A percentile compares a stretch with the other conserved stretches of the same genome.
phyloP scores from a whole-genome alignment of 1,140 invertebrate genomes.

The Rhyacophila brunnea region DNA sequence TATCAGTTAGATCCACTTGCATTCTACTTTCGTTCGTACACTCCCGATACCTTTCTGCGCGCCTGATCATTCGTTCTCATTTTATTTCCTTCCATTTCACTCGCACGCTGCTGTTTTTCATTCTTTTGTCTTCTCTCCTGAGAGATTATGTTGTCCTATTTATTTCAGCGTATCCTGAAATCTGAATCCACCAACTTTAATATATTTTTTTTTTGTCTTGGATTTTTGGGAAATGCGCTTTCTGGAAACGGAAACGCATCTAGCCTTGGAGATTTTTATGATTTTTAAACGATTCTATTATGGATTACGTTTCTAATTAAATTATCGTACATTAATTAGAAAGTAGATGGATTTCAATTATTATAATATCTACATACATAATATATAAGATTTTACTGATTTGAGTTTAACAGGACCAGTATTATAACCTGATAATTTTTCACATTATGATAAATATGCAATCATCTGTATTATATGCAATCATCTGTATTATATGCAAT shows the following conservation, averaged over 20 bases:
- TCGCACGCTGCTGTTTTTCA: background rate
- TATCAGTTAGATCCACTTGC: conserved; percentile 1
- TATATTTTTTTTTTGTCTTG: background rate
- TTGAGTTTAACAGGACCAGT: too few relatives aligned
- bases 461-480: too few relatives aligned
- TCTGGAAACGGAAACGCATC: background rate
- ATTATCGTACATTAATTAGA: too few relatives aligned
- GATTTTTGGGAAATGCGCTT: background rate
- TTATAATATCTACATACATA: too few relatives aligned
- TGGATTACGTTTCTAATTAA: too few relatives aligned
- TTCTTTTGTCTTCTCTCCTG: conserved; percentile 8
- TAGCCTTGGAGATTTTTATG: background rate
- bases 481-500: too few relatives aligned
- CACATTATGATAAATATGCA: too few relatives aligned
- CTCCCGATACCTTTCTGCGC: background rate
- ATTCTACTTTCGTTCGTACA: background rate
- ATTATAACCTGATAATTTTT: too few relatives aligned
- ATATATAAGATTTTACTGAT: too few relatives aligned
- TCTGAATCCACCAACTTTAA: background rate
- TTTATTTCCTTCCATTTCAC: conserved; percentile 2
- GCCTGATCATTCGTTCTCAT: background rate
- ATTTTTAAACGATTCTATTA: too few relatives aligned
- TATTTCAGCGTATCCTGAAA: conserved; percentile 26
- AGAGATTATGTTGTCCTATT: conserved; percentile 34
- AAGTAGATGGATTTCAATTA: too few relatives aligned